Percentiles rank a stretch among this genome's conserved stretches.
phyloP scores from a whole-genome alignment of 2,888 invertebrate species.

The Drosophila paranaensis region DNA sequence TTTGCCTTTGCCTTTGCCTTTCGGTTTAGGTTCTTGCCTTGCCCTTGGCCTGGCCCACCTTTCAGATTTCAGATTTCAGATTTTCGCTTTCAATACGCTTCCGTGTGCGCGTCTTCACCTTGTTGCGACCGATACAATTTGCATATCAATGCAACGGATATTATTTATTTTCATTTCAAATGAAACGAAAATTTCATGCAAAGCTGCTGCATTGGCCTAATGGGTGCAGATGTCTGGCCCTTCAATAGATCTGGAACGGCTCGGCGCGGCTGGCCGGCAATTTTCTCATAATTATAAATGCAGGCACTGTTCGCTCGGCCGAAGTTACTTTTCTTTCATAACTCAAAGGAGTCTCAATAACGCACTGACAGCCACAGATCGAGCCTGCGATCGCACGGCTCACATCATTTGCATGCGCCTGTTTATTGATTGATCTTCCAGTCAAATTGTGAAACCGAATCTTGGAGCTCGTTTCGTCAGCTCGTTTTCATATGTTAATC shows the following conservation, averaged over 20 bases:
- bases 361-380: conserved; percentile 58
- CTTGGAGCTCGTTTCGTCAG: conserved; percentile 60
- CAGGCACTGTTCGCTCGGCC: conserved; percentile 50
- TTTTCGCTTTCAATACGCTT: conserved; percentile 69
- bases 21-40: not conserved
- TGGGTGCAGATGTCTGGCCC: conserved; percentile 70
- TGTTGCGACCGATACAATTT: conserved; percentile 62
- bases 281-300: conserved; percentile 78
- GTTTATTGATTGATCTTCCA: conserved; percentile 66
- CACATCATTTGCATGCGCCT: conserved; percentile 58
- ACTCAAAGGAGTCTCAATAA: conserved; percentile 62
- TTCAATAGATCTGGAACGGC: conserved; percentile 1
- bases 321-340: conserved; percentile 49
- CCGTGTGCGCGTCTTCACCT: conserved; percentile 61
- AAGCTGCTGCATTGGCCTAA: conserved; percentile 62
- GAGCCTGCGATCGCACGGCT: conserved; percentile 41
- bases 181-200: conserved; percentile 66
- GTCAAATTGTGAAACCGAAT: conserved; percentile 36
- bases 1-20: not conserved
- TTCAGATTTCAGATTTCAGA: conserved; percentile 33
- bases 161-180: conserved; percentile 71
- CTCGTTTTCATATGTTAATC: conserved; percentile 65
- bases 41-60: conserved; percentile 20
- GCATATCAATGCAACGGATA: conserved; percentile 81
- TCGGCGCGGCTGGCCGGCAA: conserved; percentile 33